Base-by-base conservation (phyloP, 2,113 vertebrate genomes). In the Oriolus oriolus region DNA sequence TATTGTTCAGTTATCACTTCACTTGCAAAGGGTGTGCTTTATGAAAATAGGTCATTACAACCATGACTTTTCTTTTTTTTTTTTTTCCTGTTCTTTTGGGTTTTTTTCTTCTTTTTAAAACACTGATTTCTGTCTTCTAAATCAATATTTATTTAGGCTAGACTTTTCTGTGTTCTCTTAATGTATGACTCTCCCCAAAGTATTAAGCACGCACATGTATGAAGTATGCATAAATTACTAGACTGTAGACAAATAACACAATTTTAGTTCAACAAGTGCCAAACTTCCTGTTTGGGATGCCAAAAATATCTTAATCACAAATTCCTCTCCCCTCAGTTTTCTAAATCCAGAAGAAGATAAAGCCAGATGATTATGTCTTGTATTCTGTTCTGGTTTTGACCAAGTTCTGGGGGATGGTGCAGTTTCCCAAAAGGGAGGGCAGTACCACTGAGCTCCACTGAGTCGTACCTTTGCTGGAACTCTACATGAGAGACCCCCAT, bases 1-100 rank as follows among this genome's bases (percentile, higher is more conserved):
- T 64, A 41, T 13, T 59, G 5, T 52, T 89, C 7, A 47, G 21
- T 69, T 50, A 44, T 61, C 33, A 50, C 5, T 59, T 56, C 26
- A 39, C 11, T 75, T 60, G 28, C 4, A 78, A 45, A 47, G 39
- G 14, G 11, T 3, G 0, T 53, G 41, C 33, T 66, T 70, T 59
- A 47, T 27, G 33, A 80, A 86, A 74, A 73, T 11, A 42, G 6
- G 10, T 41, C 12, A 53, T 64, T 52, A 19, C 2, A 87, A 5
- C 3, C 2, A 1, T 42, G 13, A 60, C 9, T 76, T 65, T 70
- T 30, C 13, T 2, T 28, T 56, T 52, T 39, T 4, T 10, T 11
- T 4, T 21, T 4, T 30, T 31, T 23, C 3, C 16, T 24, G 2
- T 44, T 37, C 0, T 42, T 81, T 53, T 16, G 2, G 19, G 0